These are phyloP conservation scores for Coryphaenoides rupestris DNA, from an alignment of 2,113 vertebrate genomes.

Conservation along the genomic window DNA sequence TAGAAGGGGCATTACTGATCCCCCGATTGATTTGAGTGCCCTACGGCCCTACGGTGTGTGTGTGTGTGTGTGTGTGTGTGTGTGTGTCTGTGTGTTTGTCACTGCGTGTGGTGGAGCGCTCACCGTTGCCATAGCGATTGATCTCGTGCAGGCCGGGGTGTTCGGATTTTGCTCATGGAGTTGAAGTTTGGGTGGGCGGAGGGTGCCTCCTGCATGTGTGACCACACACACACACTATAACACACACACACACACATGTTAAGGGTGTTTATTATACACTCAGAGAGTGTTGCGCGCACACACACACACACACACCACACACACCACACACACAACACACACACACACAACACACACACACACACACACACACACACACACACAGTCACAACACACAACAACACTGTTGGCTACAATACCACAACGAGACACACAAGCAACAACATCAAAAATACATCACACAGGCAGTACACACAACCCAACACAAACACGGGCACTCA, in stretches of 20 bases:
- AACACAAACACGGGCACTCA: slow-evolving; percentile 21
- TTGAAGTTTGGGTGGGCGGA: slow-evolving; percentile 74
- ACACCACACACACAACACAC: not conserved
- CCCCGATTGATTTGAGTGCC: too few relatives aligned
- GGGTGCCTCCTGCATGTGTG: slow-evolving; percentile 65
- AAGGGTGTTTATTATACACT: too few relatives aligned
- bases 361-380: not conserved
- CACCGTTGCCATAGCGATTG: slow-evolving; percentile 74
- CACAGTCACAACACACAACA: not conserved
- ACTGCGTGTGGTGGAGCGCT: slow-evolving; percentile 22
- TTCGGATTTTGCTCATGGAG: slow-evolving; percentile 80
- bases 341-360: not conserved
- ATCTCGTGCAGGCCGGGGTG: slow-evolving; percentile 76
- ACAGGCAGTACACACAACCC: too few relatives aligned
- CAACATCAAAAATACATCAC: too few relatives aligned
- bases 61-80: too few relatives aligned
- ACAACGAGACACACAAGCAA: too few relatives aligned
- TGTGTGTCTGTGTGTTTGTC: too few relatives aligned
- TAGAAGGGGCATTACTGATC: too few relatives aligned
- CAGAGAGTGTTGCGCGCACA: not conserved
- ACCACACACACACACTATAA: slow-evolving; percentile 17
- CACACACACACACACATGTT: slow-evolving; percentile 6
- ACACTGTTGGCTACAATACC: too few relatives aligned
- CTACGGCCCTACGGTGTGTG: too few relatives aligned
- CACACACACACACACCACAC: not conserved